phyloP scores from a whole-genome alignment of 1,140 invertebrate species.

The Philopotamus ludificatus region DNA sequence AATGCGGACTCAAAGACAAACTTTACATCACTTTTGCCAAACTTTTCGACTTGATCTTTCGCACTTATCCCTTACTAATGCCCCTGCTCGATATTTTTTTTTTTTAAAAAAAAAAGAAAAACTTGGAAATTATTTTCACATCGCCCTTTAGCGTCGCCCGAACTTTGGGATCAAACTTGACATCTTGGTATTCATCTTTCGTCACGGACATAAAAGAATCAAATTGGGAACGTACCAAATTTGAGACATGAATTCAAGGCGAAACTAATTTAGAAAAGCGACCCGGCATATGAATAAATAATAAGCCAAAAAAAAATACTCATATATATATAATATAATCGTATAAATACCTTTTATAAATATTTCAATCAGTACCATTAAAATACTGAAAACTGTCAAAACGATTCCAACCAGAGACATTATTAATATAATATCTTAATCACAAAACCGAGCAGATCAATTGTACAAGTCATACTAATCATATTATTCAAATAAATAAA shows the following conservation, averaged over 20 bases:
- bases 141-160: background rate
- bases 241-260: no score
- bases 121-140: constrained; percentile 5
- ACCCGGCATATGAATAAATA: no score
- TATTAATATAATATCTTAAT: no score
- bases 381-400: no score
- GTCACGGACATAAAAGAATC: background rate
- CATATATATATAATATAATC: no score
- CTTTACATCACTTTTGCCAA: background rate
- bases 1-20: constrained; percentile 10
- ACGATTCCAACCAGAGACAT: no score
- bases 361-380: no score
- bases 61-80: background rate
- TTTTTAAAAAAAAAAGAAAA: background rate
- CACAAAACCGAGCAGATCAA: background rate
- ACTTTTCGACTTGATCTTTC: constrained; percentile 6
- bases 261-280: no score
- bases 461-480: background rate
- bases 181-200: background rate
- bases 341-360: no score
- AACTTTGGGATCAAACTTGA: constrained; percentile 2
- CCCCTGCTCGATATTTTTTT: background rate
- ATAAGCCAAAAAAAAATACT: no score
- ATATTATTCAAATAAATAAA: background rate
- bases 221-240: no score